phyloP scores from a whole-genome alignment of 2,113 vertebrate genomes.

The Mustela lutreola region DNA sequence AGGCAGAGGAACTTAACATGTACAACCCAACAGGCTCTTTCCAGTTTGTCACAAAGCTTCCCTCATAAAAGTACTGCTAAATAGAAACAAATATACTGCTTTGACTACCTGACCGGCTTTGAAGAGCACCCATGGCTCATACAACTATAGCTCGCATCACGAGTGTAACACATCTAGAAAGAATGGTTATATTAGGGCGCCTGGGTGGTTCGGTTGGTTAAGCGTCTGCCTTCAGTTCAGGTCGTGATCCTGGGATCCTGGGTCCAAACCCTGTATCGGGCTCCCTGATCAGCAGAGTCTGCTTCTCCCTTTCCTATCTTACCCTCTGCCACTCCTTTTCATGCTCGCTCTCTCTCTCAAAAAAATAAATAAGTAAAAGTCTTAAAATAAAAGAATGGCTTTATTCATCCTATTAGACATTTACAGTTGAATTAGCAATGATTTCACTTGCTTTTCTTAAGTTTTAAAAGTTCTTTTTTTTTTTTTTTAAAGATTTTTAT shows the following conservation, averaged over 20 bases:
- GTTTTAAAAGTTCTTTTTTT: background rate
- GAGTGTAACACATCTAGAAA: constrained; percentile 22
- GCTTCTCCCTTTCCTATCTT: no score
- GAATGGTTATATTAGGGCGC: background rate
- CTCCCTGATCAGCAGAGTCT: no score
- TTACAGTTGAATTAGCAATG: background rate
- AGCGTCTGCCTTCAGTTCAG: no score
- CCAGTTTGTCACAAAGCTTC: background rate
- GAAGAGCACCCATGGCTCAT: constrained; percentile 30
- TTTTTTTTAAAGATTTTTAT: no score
- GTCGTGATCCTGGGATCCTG: no score
- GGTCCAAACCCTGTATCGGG: no score
- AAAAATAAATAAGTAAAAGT: no score
- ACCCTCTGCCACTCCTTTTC: no score
- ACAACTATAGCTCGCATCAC: constrained; percentile 46
- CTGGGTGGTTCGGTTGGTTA: no score
- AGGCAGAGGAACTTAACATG: background rate
- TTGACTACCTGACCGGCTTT: background rate
- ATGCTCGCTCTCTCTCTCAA: no score
- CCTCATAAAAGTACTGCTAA: background rate
- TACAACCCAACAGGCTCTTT: background rate
- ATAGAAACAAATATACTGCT: background rate
- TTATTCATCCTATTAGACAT: background rate
- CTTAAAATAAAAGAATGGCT: background rate
- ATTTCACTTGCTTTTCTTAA: background rate